Percentiles rank a stretch among this genome's conserved stretches.
These are phyloP conservation scores for Axea sp. DNA, from an alignment of 2,888 invertebrate species.

Conservation along the genomic window DNA sequence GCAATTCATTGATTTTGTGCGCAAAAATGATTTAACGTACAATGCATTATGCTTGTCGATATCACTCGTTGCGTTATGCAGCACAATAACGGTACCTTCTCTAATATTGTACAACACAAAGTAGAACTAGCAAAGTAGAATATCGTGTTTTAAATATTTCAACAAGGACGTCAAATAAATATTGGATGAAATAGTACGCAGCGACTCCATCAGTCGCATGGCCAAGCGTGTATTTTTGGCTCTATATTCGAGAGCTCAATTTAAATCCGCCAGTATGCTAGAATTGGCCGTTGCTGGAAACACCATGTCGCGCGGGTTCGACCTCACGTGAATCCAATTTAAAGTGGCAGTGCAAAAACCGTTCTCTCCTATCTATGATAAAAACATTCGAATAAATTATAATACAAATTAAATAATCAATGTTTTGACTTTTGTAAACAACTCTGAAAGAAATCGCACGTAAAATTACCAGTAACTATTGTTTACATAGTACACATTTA, in stretches of 20 bases:
- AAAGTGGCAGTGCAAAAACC: slow-evolving; percentile 67
- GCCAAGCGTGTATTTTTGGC: slow-evolving; percentile 70
- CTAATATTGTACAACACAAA: slow-evolving; percentile 67
- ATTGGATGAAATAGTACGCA: slow-evolving; percentile 69
- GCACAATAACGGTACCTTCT: slow-evolving; percentile 75
- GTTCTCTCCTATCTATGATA: slow-evolving; percentile 28
- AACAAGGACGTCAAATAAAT: slow-evolving; percentile 71
- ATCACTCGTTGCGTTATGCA: slow-evolving; percentile 76
- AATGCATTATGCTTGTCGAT: slow-evolving; percentile 77
- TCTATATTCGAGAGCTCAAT: slow-evolving; percentile 75
- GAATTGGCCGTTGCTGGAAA: slow-evolving; percentile 75
- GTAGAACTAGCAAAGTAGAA: slow-evolving; percentile 59
- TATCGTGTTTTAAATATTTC: slow-evolving; percentile 68
- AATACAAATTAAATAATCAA: slow-evolving; percentile 61
- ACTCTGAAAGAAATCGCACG: no score
- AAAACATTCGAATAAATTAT: slow-evolving; percentile 63
- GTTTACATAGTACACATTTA: no score
- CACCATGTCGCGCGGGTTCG: slow-evolving; percentile 73
- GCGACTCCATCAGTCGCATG: slow-evolving; percentile 66
- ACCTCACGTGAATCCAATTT: slow-evolving; percentile 73
- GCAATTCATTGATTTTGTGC: slow-evolving; percentile 77
- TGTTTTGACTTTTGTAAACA: neutral
- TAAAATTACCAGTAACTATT: no score
- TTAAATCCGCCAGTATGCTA: slow-evolving; percentile 73
- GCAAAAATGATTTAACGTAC: slow-evolving; percentile 75